phyloP scores from a whole-genome alignment of 2,113 vertebrate species.

The Ictalurus furcatus region DNA sequence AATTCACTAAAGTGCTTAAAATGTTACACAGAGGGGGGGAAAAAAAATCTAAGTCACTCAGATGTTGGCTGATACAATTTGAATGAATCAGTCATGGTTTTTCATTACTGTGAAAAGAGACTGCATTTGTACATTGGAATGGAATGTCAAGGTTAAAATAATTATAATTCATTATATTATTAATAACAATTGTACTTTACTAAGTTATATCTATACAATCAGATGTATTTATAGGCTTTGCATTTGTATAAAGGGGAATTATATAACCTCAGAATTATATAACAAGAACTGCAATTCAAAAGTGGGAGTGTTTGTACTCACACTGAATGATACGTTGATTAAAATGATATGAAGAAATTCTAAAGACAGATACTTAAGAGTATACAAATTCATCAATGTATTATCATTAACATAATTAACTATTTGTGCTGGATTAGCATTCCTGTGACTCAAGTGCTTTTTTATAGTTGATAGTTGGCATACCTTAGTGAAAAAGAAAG shows the following conservation, averaged over 20 bases:
- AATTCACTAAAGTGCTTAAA: neutral
- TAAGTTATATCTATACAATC: neutral
- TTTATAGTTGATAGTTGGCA: too few relatives aligned
- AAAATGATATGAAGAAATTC: neutral
- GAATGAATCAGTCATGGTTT: slow-evolving; percentile 8
- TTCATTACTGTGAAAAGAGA: neutral
- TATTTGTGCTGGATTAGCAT: neutral
- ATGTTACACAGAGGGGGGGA: neutral
- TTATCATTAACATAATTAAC: neutral
- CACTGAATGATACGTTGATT: too few relatives aligned
- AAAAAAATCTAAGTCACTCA: neutral
- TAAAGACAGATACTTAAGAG: too few relatives aligned
- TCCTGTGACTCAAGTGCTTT: too few relatives aligned
- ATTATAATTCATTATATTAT: too few relatives aligned
- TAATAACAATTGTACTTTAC: neutral
- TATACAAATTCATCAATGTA: neutral
- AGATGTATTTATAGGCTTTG: neutral
- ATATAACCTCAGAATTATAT: neutral
- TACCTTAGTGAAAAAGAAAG: too few relatives aligned
- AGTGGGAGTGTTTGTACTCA: neutral
- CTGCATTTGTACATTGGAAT: neutral
- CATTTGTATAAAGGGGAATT: neutral
- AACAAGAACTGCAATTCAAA: slow-evolving; percentile 8
- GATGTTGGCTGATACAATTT: slow-evolving; percentile 6
- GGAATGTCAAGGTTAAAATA: neutral